These are phyloP conservation scores for Euphydryas editha DNA, from an alignment of 2,888 invertebrate species.

Conservation along the genomic window DNA sequence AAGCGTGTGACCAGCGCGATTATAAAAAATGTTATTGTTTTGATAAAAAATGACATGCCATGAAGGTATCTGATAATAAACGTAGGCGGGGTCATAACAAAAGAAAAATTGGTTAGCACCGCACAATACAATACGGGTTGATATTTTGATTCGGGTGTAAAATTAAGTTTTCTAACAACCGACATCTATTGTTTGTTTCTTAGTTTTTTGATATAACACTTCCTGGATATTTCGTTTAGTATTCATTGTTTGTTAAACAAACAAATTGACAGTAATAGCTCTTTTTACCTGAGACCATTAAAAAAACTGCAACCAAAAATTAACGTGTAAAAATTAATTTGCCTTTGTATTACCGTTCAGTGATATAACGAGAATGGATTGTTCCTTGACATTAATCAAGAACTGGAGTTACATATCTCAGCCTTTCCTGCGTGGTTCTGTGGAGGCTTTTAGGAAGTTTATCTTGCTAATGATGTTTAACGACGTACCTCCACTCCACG, in stretches of 20 bases:
- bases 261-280: slow-evolving; percentile 50
- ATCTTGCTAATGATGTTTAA: slow-evolving; percentile 83
- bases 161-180: slow-evolving; percentile 78
- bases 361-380: slow-evolving; percentile 18
- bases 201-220: slow-evolving; percentile 65
- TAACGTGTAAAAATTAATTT: slow-evolving; percentile 7
- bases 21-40: slow-evolving; percentile 75
- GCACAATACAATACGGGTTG: slow-evolving; percentile 70
- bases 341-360: background rate
- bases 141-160: slow-evolving; percentile 79
- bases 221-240: slow-evolving; percentile 55
- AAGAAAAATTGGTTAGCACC: slow-evolving; percentile 79
- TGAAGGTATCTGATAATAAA: slow-evolving; percentile 79
- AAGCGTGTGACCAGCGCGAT: slow-evolving; percentile 59
- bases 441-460: slow-evolving; percentile 72
- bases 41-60: slow-evolving; percentile 82
- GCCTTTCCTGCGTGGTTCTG: slow-evolving; percentile 62
- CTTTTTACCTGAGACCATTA: slow-evolving; percentile 3
- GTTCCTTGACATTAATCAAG: slow-evolving; percentile 57
- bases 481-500: slow-evolving; percentile 66
- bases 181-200: slow-evolving; percentile 63
- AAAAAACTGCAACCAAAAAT: slow-evolving; percentile 1
- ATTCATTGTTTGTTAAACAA: slow-evolving; percentile 67
- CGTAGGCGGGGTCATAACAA: slow-evolving; percentile 78
- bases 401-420: slow-evolving; percentile 53